Evolutionary conservation across 1,140 invertebrate genomes (phyloP), one percentile per base, ranked within the genome.

Genomic region (silkworm (Bombyx mori)): DNA sequence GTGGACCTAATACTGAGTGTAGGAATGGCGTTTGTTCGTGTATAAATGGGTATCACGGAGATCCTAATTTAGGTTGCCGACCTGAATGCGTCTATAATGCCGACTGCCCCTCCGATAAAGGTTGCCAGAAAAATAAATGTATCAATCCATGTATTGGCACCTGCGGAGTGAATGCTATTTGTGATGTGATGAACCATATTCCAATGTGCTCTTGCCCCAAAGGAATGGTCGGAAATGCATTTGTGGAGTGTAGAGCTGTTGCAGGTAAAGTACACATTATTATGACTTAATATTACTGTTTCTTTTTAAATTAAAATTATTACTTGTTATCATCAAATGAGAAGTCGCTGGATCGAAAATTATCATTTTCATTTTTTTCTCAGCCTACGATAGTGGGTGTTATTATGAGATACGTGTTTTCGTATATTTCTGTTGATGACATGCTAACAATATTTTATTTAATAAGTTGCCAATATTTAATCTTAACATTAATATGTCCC

Each of bases 41-140:
- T 65, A 62, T 92, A 56, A 75, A 83, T 18, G 91, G 91, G 56
- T 94, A 93, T 75, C 86, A 90, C 50, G 92, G 92, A 26, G 90
- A 91, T 79, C 91, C 92, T 5, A 92, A 93, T 62, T 75, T 80
- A 56, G 91, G 89, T 18, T 96, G 95, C 78, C 86, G 94, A 62
- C 95, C 95, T 10, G 94, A 96, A 81, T 97, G 95, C 79, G 92
- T 94, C 0, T 90, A 94, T 69, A 96, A 95, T 75, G 92, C 93
- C 1, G 95, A 97, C 60, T 97, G 95, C 77, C 87, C 93, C 3
- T 89, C 91, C 49, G 89, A 91, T 50, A 94, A 91, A 79, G 91
- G 94, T 3, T 96, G 95, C 70, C 90, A 91, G 55, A 91, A 92
- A 65, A 92, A 92, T 63, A 92, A 92, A 75, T 95, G 94, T 71